Conservation (phyloP, 2,113 vertebrate genomes). For the Psittacara wagleri region DNA sequence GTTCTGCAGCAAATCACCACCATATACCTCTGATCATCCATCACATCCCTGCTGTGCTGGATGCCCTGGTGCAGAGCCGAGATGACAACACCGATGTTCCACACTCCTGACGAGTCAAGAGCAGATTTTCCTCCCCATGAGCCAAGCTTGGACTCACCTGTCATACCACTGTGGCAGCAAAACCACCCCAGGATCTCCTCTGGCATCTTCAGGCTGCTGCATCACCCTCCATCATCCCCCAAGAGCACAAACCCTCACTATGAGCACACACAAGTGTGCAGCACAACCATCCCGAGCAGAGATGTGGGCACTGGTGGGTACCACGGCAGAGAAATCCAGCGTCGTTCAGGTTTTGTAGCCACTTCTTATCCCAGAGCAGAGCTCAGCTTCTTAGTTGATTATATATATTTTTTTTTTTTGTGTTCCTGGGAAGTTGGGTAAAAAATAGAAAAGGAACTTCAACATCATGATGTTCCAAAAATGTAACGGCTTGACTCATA, state of each 20-base stretch:
- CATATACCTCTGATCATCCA: background rate
- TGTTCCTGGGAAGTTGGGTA: slow-evolving; percentile 26
- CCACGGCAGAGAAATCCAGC: background rate
- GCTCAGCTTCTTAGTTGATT: background rate
- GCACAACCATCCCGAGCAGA: background rate
- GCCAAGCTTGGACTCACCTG: background rate
- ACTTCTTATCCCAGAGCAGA: background rate
- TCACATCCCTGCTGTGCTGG: background rate
- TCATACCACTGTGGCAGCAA: fast-evolving
- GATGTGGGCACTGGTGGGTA: background rate
- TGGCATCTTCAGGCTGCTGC: background rate
- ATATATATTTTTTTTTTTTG: background rate
- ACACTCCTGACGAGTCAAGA: background rate
- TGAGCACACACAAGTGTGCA: background rate
- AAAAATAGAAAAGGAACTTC: slow-evolving; percentile 70
- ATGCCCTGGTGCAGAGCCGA: background rate
- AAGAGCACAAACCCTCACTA: background rate
- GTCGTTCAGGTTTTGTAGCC: background rate
- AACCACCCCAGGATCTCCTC: background rate
- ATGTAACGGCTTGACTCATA: slow-evolving; percentile 69
- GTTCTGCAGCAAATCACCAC: background rate
- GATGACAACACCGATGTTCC: fast-evolving
- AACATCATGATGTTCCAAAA: slow-evolving; percentile 71
- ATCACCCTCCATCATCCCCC: background rate
- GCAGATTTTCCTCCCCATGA: background rate